Evolutionary conservation across 2,888 invertebrate species (phyloP).

Genomic region (Cheilosia pagana): DNA sequence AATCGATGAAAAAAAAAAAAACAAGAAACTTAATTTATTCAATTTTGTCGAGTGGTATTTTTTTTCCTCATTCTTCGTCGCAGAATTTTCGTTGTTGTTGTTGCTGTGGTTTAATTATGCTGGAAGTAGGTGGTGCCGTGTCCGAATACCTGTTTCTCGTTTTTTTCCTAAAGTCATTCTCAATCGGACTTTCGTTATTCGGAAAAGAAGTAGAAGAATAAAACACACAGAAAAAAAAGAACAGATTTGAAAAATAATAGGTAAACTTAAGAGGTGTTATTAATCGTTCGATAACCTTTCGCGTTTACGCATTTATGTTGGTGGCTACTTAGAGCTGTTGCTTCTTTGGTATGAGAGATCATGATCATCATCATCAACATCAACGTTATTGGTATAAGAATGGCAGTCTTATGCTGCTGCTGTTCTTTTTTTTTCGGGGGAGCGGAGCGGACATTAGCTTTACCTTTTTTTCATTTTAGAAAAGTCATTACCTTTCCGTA

Average conservation of each 20-base stretch:
- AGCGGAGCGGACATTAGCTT: constrained; percentile 63
- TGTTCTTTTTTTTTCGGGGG: constrained; percentile 44
- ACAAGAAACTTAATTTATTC: constrained; percentile 74
- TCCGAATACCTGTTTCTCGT: constrained; percentile 72
- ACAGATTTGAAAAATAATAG: constrained; percentile 64
- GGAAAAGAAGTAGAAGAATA: constrained; percentile 53
- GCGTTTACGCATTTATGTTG: constrained; percentile 74
- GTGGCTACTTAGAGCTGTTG: constrained; percentile 60
- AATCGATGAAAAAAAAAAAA: constrained; percentile 70
- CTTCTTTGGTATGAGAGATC: constrained; percentile 50
- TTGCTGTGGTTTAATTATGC: constrained; percentile 74
- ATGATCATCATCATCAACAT: constrained; percentile 58
- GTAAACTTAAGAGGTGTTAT: constrained; percentile 74
- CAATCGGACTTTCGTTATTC: constrained; percentile 72
- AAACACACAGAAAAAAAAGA: constrained; percentile 36
- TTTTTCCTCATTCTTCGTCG: constrained; percentile 75
- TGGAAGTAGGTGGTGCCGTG: constrained; percentile 74
- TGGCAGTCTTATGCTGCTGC: constrained; percentile 40
- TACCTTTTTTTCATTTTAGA: constrained; percentile 43
- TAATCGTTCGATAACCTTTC: constrained; percentile 76
- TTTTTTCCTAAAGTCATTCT: constrained; percentile 56
- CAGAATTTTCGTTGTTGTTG: constrained; percentile 69
- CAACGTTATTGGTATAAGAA: constrained; percentile 46
- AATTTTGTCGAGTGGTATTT: constrained; percentile 69
- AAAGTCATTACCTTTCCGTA: constrained; percentile 70